Evolutionary conservation across 2,113 vertebrate species (phyloP), one percentile per base, ranked within the genome.

Genomic region (Camelus dromedarius): DNA sequence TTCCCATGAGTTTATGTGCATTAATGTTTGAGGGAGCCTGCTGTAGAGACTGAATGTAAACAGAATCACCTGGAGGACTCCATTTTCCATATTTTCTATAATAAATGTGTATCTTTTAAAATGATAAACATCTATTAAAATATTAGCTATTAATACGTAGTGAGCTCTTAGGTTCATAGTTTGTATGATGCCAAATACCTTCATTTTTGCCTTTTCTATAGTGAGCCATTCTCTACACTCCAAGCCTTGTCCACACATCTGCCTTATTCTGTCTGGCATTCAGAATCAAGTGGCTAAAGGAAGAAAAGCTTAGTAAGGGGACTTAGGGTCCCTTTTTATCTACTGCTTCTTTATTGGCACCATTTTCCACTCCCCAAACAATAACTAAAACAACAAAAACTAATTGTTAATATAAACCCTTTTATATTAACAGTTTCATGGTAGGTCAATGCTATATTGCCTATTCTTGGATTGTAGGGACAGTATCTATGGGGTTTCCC

Each of bases 11-110:
- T 48, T 70, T 91, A 62, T 83, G 11, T 8, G 72, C 32, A 73
- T 72, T 72, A 46, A 60, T n/a, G 30, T 60, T 48, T 83, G 79
- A 62, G 42, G 82, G 35, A 92, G 54, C 54, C 24, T 81, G 30
- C 79, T 58, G 35, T 73, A 73, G 54, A 79, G 26, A 90, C 35
- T 35, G 89, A 62, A 32, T 83, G 62, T 60, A 83, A 54, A 92
- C 24, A 62, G 52, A 72, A 16, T 92, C 52, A 73, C 32, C 32
- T 62, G 35, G 79, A 72, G 56, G 30, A 50, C 66, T 92, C 60
- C 42, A 52, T 83, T 82, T 92, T 20, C 67, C 35, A 48, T 72
- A 48, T 82, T 91, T 91, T 82, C 84, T 81, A 50, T 73, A 72
- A 72, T 62, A 50, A 73, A 50, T 32, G 62, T 11, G 18, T 90